Evolutionary conservation across 2,113 vertebrate species (phyloP).

Genomic region (Campylorhamphus procurvoides): DNA sequence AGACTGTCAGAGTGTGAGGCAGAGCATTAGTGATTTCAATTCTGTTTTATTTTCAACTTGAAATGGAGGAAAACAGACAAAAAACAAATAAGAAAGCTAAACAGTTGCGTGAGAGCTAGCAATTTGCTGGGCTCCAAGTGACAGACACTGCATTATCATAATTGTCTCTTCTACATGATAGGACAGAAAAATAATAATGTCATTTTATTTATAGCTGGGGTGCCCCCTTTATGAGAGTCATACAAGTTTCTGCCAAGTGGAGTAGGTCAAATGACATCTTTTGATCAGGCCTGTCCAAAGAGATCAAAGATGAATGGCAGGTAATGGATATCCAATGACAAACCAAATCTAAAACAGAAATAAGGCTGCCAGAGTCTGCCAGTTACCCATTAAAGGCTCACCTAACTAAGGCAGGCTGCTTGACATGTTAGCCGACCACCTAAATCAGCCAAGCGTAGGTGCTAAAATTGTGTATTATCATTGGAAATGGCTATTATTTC

Average conservation of each 20-base stretch:
- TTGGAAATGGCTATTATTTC: slow-evolving; percentile 99
- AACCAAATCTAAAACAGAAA: slow-evolving; percentile 96
- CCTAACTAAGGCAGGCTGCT: slow-evolving; percentile 90
- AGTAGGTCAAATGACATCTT: slow-evolving; percentile 99
- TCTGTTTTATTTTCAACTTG: slow-evolving; percentile 86
- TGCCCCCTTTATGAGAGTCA: slow-evolving; percentile 95
- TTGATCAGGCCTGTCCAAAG: slow-evolving; percentile 99
- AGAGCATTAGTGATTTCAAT: slow-evolving; percentile 86
- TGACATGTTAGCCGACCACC: slow-evolving; percentile 89
- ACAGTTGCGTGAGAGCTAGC: slow-evolving; percentile 88
- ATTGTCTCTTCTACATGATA: slow-evolving; percentile 99
- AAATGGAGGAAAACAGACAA: slow-evolving; percentile 86
- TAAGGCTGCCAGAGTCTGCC: slow-evolving; percentile 97
- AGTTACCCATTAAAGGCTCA: slow-evolving; percentile 96
- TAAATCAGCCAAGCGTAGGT: slow-evolving; percentile 94
- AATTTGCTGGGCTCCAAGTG: slow-evolving; percentile 90
- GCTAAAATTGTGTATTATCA: slow-evolving; percentile 99
- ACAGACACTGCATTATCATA: slow-evolving; percentile 98
- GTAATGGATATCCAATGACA: slow-evolving; percentile 96
- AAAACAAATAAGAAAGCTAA: slow-evolving; percentile 88
- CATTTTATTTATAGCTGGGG: slow-evolving; percentile 98
- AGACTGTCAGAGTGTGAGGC: slow-evolving; percentile 75
- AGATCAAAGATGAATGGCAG: slow-evolving; percentile 99
- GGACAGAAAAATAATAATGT: slow-evolving; percentile 99
- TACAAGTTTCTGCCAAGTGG: slow-evolving; percentile 91